These are phyloP conservation scores for Drymodes brunneopygia DNA, from an alignment of 2,113 vertebrate genomes.

Conservation along the genomic window DNA sequence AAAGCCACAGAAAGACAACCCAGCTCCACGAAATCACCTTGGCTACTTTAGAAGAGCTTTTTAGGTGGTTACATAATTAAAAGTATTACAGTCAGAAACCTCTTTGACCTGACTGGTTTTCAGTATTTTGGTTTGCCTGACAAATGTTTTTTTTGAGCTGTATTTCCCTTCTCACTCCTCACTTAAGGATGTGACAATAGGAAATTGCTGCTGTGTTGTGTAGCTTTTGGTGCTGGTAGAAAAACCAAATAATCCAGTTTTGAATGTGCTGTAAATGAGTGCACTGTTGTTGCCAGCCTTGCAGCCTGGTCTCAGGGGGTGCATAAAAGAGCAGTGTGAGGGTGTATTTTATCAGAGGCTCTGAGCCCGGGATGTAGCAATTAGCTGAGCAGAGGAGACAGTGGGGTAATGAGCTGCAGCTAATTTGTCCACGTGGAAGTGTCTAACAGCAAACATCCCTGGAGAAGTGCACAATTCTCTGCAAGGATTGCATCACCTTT, in stretches of 20 bases:
- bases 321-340: slow-evolving; percentile 61
- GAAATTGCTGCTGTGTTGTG: neutral
- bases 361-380: slow-evolving; percentile 13
- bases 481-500: slow-evolving; percentile 70
- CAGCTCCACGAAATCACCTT: neutral
- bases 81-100: neutral
- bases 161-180: neutral
- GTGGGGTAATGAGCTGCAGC: neutral
- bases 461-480: slow-evolving; percentile 38
- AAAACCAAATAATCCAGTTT: neutral
- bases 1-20: neutral
- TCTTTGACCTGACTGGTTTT: neutral
- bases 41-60: neutral
- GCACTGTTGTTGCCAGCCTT: neutral
- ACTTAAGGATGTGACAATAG: neutral
- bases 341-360: slow-evolving; percentile 37
- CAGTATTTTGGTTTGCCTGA: neutral
- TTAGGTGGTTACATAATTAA: neutral
- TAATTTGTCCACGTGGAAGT: slow-evolving; percentile 59
- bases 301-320: neutral
- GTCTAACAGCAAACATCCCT: slow-evolving; percentile 36
- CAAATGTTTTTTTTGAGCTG: neutral
- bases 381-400: slow-evolving; percentile 43
- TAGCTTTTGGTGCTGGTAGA: neutral
- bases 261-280: neutral